Evolutionary conservation across 2,113 vertebrate species (phyloP).

Genomic region (Dromas ardeola): DNA sequence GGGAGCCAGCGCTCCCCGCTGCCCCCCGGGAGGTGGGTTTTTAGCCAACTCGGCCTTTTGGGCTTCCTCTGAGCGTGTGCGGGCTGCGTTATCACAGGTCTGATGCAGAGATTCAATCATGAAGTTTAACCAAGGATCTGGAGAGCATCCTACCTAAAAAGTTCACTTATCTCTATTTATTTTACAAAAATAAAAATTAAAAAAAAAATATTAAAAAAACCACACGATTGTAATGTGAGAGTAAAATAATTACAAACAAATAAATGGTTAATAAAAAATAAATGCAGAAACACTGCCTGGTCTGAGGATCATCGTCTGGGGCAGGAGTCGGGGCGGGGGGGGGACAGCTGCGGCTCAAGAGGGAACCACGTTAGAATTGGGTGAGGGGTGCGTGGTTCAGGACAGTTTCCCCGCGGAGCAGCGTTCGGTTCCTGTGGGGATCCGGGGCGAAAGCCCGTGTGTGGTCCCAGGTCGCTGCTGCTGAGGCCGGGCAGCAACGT

Average conservation of each 20-base stretch:
- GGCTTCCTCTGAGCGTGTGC: not conserved
- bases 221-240: constrained; percentile 60
- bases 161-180: constrained; percentile 77
- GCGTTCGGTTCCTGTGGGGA: accelerated
- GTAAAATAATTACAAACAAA: constrained; percentile 49
- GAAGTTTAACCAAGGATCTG: constrained; percentile 59
- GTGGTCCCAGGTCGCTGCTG: not conserved
- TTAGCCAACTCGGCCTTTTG: not conserved
- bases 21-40: not conserved
- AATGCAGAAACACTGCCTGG: not conserved
- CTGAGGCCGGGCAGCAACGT: accelerated
- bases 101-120: constrained; percentile 71
- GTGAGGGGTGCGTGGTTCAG: accelerated
- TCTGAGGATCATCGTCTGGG: not conserved
- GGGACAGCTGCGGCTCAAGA: not conserved
- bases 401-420: accelerated
- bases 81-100: constrained; percentile 1
- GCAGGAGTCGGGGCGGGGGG: not conserved
- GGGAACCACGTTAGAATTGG: accelerated
- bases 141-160: constrained; percentile 55
- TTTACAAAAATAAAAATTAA: constrained; percentile 65
- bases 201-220: not conserved
- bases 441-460: accelerated
- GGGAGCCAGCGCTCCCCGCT: not conserved
- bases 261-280: constrained; percentile 75